Base-by-base conservation (phyloP, 2,888 invertebrate genomes). In the Coelopa pilipes region DNA sequence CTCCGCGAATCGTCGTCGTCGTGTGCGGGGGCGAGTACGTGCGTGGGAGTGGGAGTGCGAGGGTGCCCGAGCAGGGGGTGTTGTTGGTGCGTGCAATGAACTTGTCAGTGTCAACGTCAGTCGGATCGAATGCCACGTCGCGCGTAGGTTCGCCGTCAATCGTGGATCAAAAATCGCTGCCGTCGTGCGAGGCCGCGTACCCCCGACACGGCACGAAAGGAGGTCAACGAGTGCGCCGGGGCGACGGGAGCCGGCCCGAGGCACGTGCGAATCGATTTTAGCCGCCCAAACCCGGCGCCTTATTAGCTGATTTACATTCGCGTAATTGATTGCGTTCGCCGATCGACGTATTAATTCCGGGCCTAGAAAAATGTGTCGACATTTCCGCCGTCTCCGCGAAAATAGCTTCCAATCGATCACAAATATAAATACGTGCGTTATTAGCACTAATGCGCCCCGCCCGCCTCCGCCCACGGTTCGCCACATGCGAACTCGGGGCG, bases 391-490 rank as follows among this genome's bases (percentile, higher is more conserved):
- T 69, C 68, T 45, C n/a, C 24, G n/a, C 21, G 63, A 60, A 65
- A 68, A 72, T 65, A 63, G 81, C 78, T 80, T 79, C 78, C 82
- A 84, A 84, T 84, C 84, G 84, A 84, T 84, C 84, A 85, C 83
- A 82, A 80, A 81, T 82, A 84, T 84, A 81, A 84, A 81, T 82
- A 82, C 82, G 83, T 85, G 67, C 67, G 46, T 65, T 65, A 65
- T 65, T 65, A 65, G 65, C 65, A 65, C 65, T 65, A 65, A 65
- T 65, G 19, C 62, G 62, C 65, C 47, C 47, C n/a, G 19, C 46
- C 34, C 34, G 34, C 34, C 34, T 34, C 4, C 34, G 34, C 4
- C 34, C 34, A 15, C 57, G 21, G n/a, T 5, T 21, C 57, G 11
- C 3, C 57, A 19, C 57, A 17, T 12, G 57, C 57, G 34, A 34